Evolutionary conservation across 2,797 vertebrate species (phyloP), one percentile per base, ranked within the genome.

Genomic region (Acrossocheilus fasciatus): DNA sequence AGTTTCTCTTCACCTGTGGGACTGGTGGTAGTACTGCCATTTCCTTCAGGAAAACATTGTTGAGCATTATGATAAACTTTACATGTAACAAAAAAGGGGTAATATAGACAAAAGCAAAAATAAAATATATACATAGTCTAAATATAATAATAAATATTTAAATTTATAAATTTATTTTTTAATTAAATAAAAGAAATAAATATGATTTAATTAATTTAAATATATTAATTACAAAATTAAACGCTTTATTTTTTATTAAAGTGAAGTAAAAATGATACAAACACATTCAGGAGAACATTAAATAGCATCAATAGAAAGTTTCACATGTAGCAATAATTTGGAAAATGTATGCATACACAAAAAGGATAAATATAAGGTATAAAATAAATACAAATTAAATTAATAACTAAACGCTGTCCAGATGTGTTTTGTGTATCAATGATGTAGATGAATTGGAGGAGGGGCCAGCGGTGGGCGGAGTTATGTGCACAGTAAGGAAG

Each of bases 401-500:
- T 23, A 4, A 23, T 23, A 10, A 23, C 23, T 8, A 73, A 50
- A 18, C 15, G n/a, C 72, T 18, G n/a, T 50, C 43, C 72, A 74
- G n/a, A 73, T 45, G 43, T 15, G 12, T 73, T 45, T 43, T 14
- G 1, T 73, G 23, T 6, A n/a, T 43, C 7, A 7, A 4, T 57
- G 18, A 15, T 1, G 54, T 26, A 18, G 8, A 43, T 14, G 18
- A 9, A 36, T 10, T 30, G n/a, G 36, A n/a, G 68, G 30, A 2
- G 26, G 84, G 9, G 43, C 8, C 68, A 14, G 1, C 3, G 73
- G 41, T 43, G 54, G 84, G 84, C 84, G 84, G 77, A 6, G 77
- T 5, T 64, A 50, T 6, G 41, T 6, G 4, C 66, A 26, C 26
- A 81, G 41, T 64, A 4, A 74, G 84, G 84, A 86, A 86, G 69